Conservation (phyloP, 1,140 invertebrate genomes). For the Ceratina australensis region DNA sequence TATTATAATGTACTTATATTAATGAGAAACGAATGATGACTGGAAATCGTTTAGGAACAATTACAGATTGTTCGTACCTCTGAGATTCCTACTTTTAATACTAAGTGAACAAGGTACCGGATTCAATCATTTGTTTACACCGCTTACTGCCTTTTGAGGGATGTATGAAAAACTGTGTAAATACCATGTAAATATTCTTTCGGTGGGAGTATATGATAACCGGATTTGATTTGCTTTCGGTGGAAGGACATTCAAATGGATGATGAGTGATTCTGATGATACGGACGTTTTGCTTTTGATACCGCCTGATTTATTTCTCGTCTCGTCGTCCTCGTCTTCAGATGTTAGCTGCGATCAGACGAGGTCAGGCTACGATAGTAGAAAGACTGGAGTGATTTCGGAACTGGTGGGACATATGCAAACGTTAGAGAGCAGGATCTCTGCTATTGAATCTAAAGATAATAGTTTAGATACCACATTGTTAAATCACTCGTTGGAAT, state of each 20-base stretch:
- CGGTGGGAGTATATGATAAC: conserved; percentile 2
- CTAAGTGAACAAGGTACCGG: conserved; percentile 8
- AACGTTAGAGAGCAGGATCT: conserved; percentile 81
- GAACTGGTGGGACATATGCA: conserved; percentile 83
- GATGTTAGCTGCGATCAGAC: conserved; percentile 76
- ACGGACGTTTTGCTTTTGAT: conserved; percentile 89
- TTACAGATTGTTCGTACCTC: neutral
- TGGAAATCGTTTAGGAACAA: neutral
- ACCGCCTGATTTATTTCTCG: conserved; percentile 86
- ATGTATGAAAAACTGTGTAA: conserved; percentile 32
- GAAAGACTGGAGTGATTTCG: conserved; percentile 80
- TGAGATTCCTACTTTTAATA: conserved; percentile 9
- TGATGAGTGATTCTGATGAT: conserved; percentile 91
- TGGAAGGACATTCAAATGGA: conserved; percentile 59
- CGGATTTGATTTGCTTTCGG: conserved; percentile 35
- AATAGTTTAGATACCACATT: conserved; percentile 64
- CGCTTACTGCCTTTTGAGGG: conserved; percentile 11
- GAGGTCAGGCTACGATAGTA: conserved; percentile 70
- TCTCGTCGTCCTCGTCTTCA: conserved; percentile 79
- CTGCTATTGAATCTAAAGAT: conserved; percentile 76
- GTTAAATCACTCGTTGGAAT: conserved; percentile 60
- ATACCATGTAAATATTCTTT: conserved; percentile 32
- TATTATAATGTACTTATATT: neutral
- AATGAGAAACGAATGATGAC: neutral
- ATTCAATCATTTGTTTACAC: conserved; percentile 42